Percentiles rank a stretch among this genome's conserved stretches.
Conservation (phyloP, 2,113 vertebrate genomes). For the Prunella fulvescens region DNA sequence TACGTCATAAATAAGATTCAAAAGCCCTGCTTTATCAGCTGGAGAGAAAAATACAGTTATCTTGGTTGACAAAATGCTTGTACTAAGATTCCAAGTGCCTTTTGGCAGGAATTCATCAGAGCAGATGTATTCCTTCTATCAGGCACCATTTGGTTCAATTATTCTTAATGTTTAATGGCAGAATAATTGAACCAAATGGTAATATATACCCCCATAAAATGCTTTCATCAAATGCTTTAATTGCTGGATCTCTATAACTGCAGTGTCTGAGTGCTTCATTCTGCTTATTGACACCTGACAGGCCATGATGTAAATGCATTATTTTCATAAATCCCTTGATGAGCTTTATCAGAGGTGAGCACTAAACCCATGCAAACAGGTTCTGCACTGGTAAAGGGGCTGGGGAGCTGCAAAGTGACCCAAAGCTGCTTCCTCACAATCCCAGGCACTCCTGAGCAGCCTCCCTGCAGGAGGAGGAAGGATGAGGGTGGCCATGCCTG, state of each 20-base stretch:
- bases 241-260: slow-evolving; percentile 1
- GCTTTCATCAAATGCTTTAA: slow-evolving; percentile 57
- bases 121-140: slow-evolving; percentile 58
- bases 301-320: background rate
- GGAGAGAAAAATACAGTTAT: slow-evolving; percentile 27
- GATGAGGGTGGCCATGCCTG: too few relatives aligned
- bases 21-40: slow-evolving; percentile 32
- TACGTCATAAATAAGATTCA: slow-evolving; percentile 42
- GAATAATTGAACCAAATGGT: slow-evolving; percentile 62
- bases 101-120: slow-evolving; percentile 57
- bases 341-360: background rate
- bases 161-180: slow-evolving; percentile 64
- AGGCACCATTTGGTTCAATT: slow-evolving; percentile 59
- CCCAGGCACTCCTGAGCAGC: background rate
- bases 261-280: slow-evolving; percentile 18
- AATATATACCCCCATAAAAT: slow-evolving; percentile 61
- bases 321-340: slow-evolving; percentile 10
- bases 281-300: slow-evolving; percentile 55
- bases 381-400: background rate
- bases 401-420: background rate
- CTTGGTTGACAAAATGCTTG: slow-evolving; percentile 39
- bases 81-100: slow-evolving; percentile 24
- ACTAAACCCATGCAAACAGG: background rate
- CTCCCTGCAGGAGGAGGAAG: background rate
- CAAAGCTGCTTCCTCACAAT: background rate